Evolutionary conservation across 2,888 invertebrate species (phyloP), one percentile per base, ranked within the genome.

Genomic region (Mythimna albipuncta): DNA sequence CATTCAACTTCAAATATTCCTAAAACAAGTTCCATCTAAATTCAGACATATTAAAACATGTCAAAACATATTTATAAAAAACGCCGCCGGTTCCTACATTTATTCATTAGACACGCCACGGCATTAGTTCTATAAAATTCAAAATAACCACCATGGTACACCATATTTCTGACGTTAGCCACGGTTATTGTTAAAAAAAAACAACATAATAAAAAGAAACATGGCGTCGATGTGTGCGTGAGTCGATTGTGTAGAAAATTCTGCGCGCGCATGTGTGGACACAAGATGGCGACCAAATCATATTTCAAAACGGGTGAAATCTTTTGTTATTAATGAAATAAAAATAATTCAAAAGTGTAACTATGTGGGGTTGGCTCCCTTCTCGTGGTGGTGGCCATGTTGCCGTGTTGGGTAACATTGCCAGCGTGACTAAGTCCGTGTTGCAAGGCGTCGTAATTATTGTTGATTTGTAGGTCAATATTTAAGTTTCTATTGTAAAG

Each of bases 291-390:
- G 90, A 92, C 93, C 91, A 95, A 96, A 96, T 96, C 95, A 96
- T 94, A 94, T 95, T 95, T 93, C 93, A 94, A 94, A 95, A 94
- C 93, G 95, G 94, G 94, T 95, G 94, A 95, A 95, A 94, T 94
- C 93, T 94, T 93, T 96, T 96, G 95, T 96, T 94, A 94, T 90
- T 95, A 94, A 95, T 94, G 93, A 92, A 94, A 94, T 94, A 91
- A 94, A 94, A 94, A 93, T 94, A 94, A 93, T 94, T 94, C 92
- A 93, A 78, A 89, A 91, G 84, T 89, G 88, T 94, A 93, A 93
- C 91, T 89, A 87, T 85, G 85, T 77, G 83, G 84, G 88, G 89
- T 87, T 87, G 89, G 62, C 58, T 84, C 91, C 91, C 91, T 89
- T 81, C 78, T 55, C 1, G 16, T 19, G 72, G 78, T 79, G 26